A percentile compares a stretch with the other conserved stretches of the same genome.
Conservation (phyloP, 2,888 invertebrate genomes). For the Cryptophagus acutangulus region DNA sequence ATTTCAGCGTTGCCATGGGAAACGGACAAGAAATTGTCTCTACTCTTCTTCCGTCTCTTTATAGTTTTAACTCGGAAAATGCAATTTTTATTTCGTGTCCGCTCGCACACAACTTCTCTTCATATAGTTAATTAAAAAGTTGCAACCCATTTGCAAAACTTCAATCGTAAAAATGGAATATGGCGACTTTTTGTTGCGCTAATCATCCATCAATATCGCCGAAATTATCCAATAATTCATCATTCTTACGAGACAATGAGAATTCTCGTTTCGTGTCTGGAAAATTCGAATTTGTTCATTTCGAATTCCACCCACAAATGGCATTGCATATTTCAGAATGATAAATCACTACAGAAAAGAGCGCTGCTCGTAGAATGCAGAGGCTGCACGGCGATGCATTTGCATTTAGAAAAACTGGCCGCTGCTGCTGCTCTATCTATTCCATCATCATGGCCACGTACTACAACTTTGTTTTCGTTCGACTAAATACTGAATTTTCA, state of each 20-base stretch:
- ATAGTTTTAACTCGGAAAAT: too few relatives aligned
- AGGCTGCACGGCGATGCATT: too few relatives aligned
- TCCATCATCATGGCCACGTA: conserved; percentile 9
- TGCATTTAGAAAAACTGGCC: too few relatives aligned
- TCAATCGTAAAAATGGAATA: too few relatives aligned
- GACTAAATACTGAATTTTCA: neutral
- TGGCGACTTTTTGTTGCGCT: too few relatives aligned
- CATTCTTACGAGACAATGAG: neutral
- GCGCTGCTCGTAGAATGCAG: conserved; percentile 12
- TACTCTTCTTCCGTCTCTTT: too few relatives aligned
- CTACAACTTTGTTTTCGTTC: neutral
- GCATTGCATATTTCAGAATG: conserved; percentile 21
- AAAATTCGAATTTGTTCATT: conserved; percentile 12
- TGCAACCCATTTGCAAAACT: too few relatives aligned
- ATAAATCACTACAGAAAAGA: conserved; percentile 17
- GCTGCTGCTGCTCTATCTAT: too few relatives aligned
- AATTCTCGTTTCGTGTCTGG: conserved; percentile 3
- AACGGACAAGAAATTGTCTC: conserved; percentile 23
- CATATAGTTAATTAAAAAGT: too few relatives aligned
- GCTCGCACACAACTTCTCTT: too few relatives aligned
- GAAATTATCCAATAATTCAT: neutral
- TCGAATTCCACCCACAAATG: conserved; percentile 21
- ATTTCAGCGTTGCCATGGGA: conserved; percentile 30
- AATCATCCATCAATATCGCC: too few relatives aligned
- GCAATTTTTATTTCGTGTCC: too few relatives aligned